Evolutionary conservation across 2,797 vertebrate species (phyloP).

Genomic region (Gadopsis bispinosus): DNA sequence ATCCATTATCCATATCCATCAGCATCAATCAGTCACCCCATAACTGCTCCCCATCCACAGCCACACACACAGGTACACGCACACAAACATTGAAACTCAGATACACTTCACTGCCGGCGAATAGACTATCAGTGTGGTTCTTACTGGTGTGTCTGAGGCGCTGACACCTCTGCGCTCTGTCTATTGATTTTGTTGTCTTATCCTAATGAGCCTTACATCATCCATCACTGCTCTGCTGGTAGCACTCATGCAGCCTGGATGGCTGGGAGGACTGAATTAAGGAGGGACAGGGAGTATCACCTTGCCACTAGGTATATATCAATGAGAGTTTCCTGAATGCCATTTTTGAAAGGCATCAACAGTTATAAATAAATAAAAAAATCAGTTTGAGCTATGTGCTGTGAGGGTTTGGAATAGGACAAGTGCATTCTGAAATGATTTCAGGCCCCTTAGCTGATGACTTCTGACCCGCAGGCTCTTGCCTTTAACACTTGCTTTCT

Average conservation of each 20-base stretch:
- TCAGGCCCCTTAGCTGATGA: constrained; percentile 71
- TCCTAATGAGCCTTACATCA: constrained; percentile 79
- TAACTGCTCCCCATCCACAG: constrained; percentile 53
- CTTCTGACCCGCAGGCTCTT: constrained; percentile 73
- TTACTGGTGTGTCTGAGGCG: constrained; percentile 66
- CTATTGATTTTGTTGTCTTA: constrained; percentile 83
- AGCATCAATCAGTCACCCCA: constrained; percentile 71
- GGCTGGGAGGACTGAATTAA: constrained; percentile 65
- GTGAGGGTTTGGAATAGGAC: constrained; percentile 60
- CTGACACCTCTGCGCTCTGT: constrained; percentile 66
- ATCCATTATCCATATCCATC: constrained; percentile 77
- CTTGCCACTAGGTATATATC: constrained; percentile 70
- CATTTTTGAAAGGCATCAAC: constrained; percentile 51
- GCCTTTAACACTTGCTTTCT: constrained; percentile 71
- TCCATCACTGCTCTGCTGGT: constrained; percentile 72
- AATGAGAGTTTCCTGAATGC: constrained; percentile 55
- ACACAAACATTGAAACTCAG: constrained; percentile 42
- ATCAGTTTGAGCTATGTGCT: constrained; percentile 56
- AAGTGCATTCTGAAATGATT: constrained; percentile 80
- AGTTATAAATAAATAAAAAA: constrained; percentile 27
- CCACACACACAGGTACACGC: constrained; percentile 25
- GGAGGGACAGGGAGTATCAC: constrained; percentile 63
- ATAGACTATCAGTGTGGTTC: constrained; percentile 64
- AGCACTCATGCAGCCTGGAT: constrained; percentile 55
- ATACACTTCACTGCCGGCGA: constrained; percentile 51